Evolutionary conservation across 2,113 vertebrate genomes (phyloP).

Genomic region (Nothoprocta perdicaria): DNA sequence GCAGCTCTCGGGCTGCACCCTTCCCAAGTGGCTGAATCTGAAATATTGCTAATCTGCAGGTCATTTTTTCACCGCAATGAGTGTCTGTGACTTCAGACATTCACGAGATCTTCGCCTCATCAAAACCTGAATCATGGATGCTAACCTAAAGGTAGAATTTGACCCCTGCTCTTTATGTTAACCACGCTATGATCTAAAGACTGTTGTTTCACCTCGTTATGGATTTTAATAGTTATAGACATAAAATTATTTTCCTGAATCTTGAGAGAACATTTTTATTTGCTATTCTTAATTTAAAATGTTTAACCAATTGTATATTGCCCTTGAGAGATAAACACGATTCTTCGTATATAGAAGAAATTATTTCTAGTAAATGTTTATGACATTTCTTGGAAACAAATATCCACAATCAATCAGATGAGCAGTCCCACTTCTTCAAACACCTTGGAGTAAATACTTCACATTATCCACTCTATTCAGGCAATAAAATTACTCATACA

Average conservation of each 20-base stretch:
- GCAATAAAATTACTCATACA: background rate
- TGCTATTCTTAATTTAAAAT: background rate
- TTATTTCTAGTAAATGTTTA: background rate
- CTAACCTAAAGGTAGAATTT: background rate
- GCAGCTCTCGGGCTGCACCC: background rate
- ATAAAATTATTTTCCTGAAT: background rate
- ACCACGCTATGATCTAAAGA: background rate
- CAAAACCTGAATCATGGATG: background rate
- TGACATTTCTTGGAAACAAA: slow-evolving; percentile 30
- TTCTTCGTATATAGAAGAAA: background rate
- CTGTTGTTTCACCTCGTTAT: background rate
- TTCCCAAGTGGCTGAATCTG: background rate
- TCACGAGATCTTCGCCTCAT: background rate
- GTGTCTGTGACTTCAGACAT: background rate
- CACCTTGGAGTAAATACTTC: background rate
- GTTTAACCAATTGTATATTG: background rate
- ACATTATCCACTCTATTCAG: background rate
- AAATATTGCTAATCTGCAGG: background rate
- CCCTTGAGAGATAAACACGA: background rate
- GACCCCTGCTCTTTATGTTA: background rate
- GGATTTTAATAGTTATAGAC: background rate
- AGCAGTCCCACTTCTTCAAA: background rate
- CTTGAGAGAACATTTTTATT: background rate
- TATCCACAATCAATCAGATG: background rate
- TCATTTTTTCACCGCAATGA: fast-evolving